Evolutionary conservation across 2,797 vertebrate species (phyloP), one percentile per base, ranked within the genome.

Genomic region (Hyperoplus lanceolatus): DNA sequence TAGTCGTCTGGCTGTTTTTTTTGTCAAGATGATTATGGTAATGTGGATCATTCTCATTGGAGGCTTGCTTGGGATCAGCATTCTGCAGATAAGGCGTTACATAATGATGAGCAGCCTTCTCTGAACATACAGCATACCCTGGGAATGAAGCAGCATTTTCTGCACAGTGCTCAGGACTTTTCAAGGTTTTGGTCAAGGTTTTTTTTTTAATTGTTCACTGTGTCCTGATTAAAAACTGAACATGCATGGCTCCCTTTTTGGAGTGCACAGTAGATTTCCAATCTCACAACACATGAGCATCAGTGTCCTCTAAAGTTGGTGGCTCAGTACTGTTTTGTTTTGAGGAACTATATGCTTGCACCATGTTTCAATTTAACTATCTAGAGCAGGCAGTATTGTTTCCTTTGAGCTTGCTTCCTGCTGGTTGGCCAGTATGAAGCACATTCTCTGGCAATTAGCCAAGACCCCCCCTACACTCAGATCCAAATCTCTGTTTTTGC

Each of bases 11-110:
- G 29, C 42, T 13, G 38, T 48, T 16, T 29, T 82, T 63, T 76
- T 64, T 78, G 73, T 83, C 75, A 80, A 66, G 76, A 75, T 77
- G 81, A 88, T 88, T 87, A 86, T 75, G 61, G 56, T 86, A 65
- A 82, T 82, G 63, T 60, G 73, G 65, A 73, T 80, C 56, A 73
- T 72, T 82, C 80, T 70, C 0, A 41, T 51, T 9, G 64, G 70
- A 71, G 70, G 83, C 83, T 68, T 77, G 41, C 74, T 41, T 80
- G 79, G 63, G 79, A 76, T 70, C 82, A 84, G 81, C 79, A 61
- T 16, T 75, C 58, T 77, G 75, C 73, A 82, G 88, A 77, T 59
- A 74, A 67, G 21, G 12, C 15, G 0, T 91, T 88, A 70, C 64
- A 14, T 80, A 77, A 88, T 48, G 4, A 21, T 6, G 38, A 54